These are phyloP conservation scores for Euleptes europaea DNA, from an alignment of 2,113 vertebrate genomes.

Conservation along the genomic window DNA sequence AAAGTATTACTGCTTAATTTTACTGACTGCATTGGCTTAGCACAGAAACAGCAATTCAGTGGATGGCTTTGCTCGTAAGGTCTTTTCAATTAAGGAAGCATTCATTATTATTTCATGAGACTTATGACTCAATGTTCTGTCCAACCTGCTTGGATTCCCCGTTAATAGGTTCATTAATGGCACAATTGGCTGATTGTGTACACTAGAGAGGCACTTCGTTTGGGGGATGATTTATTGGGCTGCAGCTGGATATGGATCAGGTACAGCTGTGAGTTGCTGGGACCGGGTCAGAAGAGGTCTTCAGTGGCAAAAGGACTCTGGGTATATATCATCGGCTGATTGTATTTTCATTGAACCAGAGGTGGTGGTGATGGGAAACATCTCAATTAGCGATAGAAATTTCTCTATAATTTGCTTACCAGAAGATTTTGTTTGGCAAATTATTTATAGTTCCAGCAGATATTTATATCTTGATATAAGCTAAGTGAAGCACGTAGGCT, in stretches of 20 bases:
- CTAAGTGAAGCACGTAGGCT: too few species aligned
- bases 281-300: conserved; percentile 11
- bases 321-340: conserved; percentile 52
- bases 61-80: neutral
- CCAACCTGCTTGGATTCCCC: conserved; percentile 33
- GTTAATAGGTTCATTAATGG: conserved; percentile 41
- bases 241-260: conserved; percentile 1
- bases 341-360: conserved; percentile 60
- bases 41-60: conserved; percentile 29
- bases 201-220: conserved; percentile 28
- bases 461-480: too few species aligned
- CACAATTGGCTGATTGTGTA: conserved; percentile 41
- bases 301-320: conserved; percentile 40
- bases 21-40: neutral
- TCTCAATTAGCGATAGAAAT: conserved; percentile 30
- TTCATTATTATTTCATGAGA: conserved; percentile 21
- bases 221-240: conserved; percentile 45
- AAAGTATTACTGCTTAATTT: too few species aligned
- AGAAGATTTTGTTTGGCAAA: too few species aligned
- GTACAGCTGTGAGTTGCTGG: conserved; percentile 43
- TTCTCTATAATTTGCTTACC: too few species aligned
- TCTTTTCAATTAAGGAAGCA: conserved; percentile 9
- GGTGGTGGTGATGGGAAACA: conserved; percentile 35
- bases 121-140: conserved; percentile 30
- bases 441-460: too few species aligned